A percentile compares a stretch with the other conserved stretches of the same genome.
Evolutionary conservation across 2,797 vertebrate species (phyloP).

Genomic region (Cirrhinus molitorella): DNA sequence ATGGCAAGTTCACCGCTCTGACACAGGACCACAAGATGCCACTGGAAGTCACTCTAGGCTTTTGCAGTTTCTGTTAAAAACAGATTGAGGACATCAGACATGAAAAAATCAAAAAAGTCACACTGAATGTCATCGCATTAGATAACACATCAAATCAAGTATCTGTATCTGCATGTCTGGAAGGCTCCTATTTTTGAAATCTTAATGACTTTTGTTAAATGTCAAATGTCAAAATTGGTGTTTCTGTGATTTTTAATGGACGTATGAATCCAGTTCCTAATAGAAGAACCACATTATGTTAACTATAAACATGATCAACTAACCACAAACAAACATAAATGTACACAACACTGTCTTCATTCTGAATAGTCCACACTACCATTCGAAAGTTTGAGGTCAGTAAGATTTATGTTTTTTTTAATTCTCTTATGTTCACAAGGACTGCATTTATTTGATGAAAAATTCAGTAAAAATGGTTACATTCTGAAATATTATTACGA

Average conservation of each 20-base stretch:
- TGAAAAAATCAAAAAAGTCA: too few relatives aligned
- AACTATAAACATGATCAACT: too few relatives aligned
- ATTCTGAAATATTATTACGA: not conserved
- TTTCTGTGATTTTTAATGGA: too few relatives aligned
- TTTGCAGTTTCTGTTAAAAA: constrained; percentile 63
- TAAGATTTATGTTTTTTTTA: too few relatives aligned
- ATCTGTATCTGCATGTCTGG: not conserved
- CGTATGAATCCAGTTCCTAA: too few relatives aligned
- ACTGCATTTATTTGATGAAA: not conserved
- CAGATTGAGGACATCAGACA: not conserved
- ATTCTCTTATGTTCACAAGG: not conserved
- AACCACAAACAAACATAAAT: too few relatives aligned
- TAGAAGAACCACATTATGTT: too few relatives aligned
- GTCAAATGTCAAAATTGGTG: too few relatives aligned
- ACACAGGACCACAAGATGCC: not conserved
- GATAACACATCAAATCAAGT: not conserved
- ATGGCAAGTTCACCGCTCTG: constrained; percentile 47
- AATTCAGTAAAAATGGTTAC: not conserved
- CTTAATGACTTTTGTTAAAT: not conserved
- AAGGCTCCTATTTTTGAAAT: not conserved
- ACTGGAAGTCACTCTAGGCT: constrained; percentile 64
- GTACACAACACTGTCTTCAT: too few relatives aligned
- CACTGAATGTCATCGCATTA: not conserved
- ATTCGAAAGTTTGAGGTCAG: too few relatives aligned
- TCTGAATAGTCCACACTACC: too few relatives aligned